Percentiles rank a stretch among this genome's conserved stretches.
Evolutionary conservation across 1,140 invertebrate genomes (phyloP).

Genomic region (Drosophila seguyi): DNA sequence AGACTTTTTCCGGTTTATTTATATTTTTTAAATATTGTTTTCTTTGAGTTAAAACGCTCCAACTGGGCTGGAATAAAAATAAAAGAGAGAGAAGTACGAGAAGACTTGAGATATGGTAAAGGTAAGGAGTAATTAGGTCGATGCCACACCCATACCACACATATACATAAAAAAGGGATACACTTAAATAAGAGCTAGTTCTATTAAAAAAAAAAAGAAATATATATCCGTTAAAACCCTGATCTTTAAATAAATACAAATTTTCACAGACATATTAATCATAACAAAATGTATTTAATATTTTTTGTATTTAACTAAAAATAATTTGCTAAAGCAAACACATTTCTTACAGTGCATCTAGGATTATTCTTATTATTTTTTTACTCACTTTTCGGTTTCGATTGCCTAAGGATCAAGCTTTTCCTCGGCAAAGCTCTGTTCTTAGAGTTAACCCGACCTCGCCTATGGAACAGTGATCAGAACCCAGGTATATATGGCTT

Average conservation of each 20-base stretch:
- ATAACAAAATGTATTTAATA: not conserved
- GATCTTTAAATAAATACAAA: not conserved
- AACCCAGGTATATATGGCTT: not conserved
- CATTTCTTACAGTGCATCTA: conserved; percentile 1
- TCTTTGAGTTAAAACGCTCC: conserved; percentile 18
- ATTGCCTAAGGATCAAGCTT: not conserved
- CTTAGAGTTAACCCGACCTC: not conserved
- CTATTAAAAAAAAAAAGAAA: too few relatives aligned
- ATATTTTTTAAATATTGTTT: not conserved
- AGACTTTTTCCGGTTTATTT: conserved; percentile 47
- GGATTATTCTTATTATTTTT: too few relatives aligned
- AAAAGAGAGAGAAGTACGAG: not conserved
- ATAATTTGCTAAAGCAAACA: not conserved
- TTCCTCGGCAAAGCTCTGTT: not conserved
- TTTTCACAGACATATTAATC: not conserved
- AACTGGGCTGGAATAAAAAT: conserved; percentile 52
- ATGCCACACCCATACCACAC: conserved; percentile 42
- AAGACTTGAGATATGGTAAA: not conserved
- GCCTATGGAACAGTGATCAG: not conserved
- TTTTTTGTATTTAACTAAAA: not conserved
- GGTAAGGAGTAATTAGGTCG: conserved; percentile 36
- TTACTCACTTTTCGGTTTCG: conserved; percentile 13
- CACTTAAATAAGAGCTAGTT: not conserved
- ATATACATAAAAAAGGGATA: not conserved
- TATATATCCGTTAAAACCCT: too few relatives aligned